Base-by-base conservation (phyloP, 1,140 invertebrate species). In the Bombus pyrosoma region DNA sequence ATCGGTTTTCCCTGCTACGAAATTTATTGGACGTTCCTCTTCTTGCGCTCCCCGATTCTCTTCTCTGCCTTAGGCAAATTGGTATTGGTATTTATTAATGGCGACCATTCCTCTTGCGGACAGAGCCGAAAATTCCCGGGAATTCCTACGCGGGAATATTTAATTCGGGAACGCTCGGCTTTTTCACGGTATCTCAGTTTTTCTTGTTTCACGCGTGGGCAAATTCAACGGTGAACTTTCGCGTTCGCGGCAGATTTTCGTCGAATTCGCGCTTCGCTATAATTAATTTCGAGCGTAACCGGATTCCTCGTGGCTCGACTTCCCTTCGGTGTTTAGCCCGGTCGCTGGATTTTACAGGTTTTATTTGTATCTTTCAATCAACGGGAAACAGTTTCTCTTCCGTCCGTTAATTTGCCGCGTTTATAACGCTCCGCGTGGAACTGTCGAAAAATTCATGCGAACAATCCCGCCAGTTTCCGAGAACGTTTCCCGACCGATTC, bases 11-110 rank as follows among this genome's bases (percentile, higher is more conserved):
- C 41, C 64, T 32, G 64, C 41, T 66, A 3, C 66, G 22, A 72
- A 87, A 87, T 87, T 87, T 87, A 87, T 87, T 57, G 71, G 41
- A 75, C 86, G n/a, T 64, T 34, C 47, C 79, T 41, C 66, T 68
- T 68, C 59, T 39, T 62, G n/a, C 39, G 3, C 25, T 34, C 13
- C 47, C 32, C 47, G 41, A 41, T 32, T 22, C 37, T 43, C 39
- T 53, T 72, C 9, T 75, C 22, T 28, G n/a, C n/a, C 64, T 66
- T 66, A 66, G 64, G 64, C 39, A 78, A 83, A 76, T 69, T 79
- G 83, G 39, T 84, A 72, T 62, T 18, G 66, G 47, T 80, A 84
- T 84, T 84, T 84, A 79, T 84, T 80, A 84, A 84, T n/a, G 59
- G 76, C 22, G 39, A n/a, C 69, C 37, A n/a, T 72, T 41, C 13